Evolutionary conservation across 2,888 invertebrate genomes (phyloP), one percentile per base, ranked within the genome.

Genomic region (Beris chalybata): DNA sequence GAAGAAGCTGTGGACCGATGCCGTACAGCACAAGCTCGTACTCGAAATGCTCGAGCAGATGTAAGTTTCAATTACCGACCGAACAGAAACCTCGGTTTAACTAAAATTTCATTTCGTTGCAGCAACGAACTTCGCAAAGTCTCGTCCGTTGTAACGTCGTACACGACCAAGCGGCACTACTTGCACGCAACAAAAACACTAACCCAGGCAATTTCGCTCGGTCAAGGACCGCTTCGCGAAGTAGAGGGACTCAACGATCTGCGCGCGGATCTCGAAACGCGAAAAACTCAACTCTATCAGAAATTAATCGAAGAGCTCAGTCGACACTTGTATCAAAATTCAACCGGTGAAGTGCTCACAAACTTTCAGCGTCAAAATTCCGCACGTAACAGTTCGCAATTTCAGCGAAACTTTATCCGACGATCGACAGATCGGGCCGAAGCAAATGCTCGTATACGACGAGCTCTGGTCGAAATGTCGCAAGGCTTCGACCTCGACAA

Each of bases 21-120:
- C 95, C 1, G 87, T 97, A n/a, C 95, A 98, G 75, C 96, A 97
- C 76, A 94, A 95, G 76, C 91, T 95, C 76, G 92, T 95, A 66
- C 80, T 96, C 50, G 87, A 91, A 72, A 87, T 97, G 81, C 81
- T 97, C 52, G 92, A 95, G 73, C 92, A 96, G 81, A 94, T 97
- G 81, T 81, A 73, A 73, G 76, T 69, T 29, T 15, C 0, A 2
- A 54, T 12, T 11, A 6, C 11, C 15, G 48, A 48, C 12, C 22
- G 22, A 22, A 22, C 3, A 22, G 22, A 22, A 22, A 22, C 22
- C 22, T 22, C 22, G 48, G 13, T 48, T 48, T 48, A 48, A 48
- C 2, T 4, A 2, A 2, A n/a, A 13, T 13, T 47, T 52, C 48
- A 56, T 64, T 15, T 11, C 4, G 57, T 75, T 73, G 5, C 67